Evolutionary conservation across 2,113 vertebrate genomes (phyloP).

Genomic region (Sylvia atricapilla): DNA sequence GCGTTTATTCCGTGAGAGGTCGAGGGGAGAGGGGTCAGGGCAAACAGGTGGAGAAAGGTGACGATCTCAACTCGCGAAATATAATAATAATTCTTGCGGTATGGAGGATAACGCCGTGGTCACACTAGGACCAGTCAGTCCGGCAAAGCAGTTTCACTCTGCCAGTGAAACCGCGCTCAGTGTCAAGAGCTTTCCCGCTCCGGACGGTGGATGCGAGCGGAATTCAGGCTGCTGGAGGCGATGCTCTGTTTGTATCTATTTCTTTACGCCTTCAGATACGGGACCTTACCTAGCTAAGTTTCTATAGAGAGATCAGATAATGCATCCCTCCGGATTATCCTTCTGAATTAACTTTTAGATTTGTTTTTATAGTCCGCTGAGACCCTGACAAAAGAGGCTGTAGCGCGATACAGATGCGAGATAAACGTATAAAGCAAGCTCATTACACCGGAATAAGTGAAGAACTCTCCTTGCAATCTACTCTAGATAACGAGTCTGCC

Average conservation of each 20-base stretch:
- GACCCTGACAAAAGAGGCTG: constrained; percentile 33
- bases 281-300: background rate
- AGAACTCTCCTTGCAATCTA: constrained; percentile 27
- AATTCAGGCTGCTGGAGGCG: background rate
- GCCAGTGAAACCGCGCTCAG: background rate
- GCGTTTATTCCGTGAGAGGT: background rate
- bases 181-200: background rate
- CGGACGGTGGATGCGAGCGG: background rate
- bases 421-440: constrained; percentile 30
- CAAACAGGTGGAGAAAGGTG: background rate
- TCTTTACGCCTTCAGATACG: background rate
- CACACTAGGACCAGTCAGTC: background rate
- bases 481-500: constrained; percentile 54
- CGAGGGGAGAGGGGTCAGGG: background rate
- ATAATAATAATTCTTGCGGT: background rate
- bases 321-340: constrained; percentile 43
- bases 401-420: background rate
- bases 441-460: background rate
- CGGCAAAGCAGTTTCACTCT: background rate
- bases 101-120: background rate
- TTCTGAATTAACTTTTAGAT: constrained; percentile 53
- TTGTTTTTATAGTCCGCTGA: constrained; percentile 49
- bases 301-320: constrained; percentile 41
- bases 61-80: background rate
- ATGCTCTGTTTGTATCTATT: background rate